Percentiles rank a stretch among this genome's conserved stretches.
Evolutionary conservation across 2,888 invertebrate genomes (phyloP).

Genomic region (Desoria tigrina): DNA sequence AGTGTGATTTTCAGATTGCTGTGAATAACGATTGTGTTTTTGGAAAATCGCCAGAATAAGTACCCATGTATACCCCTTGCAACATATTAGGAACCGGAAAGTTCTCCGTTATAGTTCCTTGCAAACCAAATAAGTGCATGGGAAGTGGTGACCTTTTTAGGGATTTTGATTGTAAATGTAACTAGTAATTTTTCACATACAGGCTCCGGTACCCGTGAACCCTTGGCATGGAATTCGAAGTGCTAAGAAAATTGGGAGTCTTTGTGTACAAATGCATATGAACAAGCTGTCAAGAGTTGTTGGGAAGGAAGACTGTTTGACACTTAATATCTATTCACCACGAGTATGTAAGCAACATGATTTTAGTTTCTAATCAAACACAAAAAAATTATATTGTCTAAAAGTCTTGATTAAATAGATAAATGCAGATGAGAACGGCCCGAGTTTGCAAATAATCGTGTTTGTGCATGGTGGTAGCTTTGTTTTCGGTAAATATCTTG

Average conservation of each 20-base stretch:
- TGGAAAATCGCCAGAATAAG: too few relatives aligned
- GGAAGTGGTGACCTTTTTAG: too few relatives aligned
- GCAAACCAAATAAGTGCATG: too few relatives aligned
- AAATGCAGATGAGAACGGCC: conserved; percentile 17
- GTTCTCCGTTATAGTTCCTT: too few relatives aligned
- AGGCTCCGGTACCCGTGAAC: conserved; percentile 39
- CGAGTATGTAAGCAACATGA: conserved; percentile 27
- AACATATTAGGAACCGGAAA: too few relatives aligned
- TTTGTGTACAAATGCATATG: conserved; percentile 38
- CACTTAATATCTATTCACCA: conserved; percentile 37
- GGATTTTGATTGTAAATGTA: not conserved
- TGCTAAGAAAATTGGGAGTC: conserved; percentile 40
- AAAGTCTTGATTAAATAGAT: conserved; percentile 27
- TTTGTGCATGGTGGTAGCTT: conserved; percentile 45
- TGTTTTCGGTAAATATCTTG: conserved; percentile 10
- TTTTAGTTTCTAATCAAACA: not conserved
- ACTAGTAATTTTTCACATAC: not conserved
- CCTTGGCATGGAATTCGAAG: conserved; percentile 40
- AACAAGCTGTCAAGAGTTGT: conserved; percentile 34
- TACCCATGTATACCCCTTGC: too few relatives aligned
- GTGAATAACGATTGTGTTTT: not conserved
- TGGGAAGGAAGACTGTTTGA: conserved; percentile 45
- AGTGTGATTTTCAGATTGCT: conserved; percentile 8
- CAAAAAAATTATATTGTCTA: not conserved
- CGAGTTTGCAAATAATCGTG: conserved; percentile 34